Base-by-base conservation (phyloP, 2,888 invertebrate genomes). In the Alsophila aescularia region DNA sequence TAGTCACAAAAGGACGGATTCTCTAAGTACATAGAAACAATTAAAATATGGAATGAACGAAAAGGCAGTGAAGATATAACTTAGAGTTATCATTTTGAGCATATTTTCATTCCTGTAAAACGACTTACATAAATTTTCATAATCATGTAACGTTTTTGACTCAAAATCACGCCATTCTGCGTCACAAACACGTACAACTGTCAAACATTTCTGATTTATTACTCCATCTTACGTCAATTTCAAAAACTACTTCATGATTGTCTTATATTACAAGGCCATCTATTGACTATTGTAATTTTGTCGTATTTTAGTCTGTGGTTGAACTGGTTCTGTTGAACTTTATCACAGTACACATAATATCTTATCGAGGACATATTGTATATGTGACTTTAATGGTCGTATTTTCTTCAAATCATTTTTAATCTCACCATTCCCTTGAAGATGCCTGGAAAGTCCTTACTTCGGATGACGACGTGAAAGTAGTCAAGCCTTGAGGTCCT, bases 361-460 rank as follows among this genome's bases (percentile, higher is more conserved):
- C n/a, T n/a, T n/a, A n/a, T n/a, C n/a, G n/a, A n/a, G n/a, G n/a
- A n/a, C n/a, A n/a, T n/a, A n/a, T n/a, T n/a, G n/a, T n/a, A n/a
- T n/a, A n/a, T n/a, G n/a, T n/a, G n/a, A n/a, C n/a, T n/a, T n/a
- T n/a, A n/a, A n/a, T n/a, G n/a, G n/a, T n/a, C n/a, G n/a, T n/a
- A n/a, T n/a, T n/a, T n/a, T n/a, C n/a, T n/a, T n/a, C n/a, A n/a
- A n/a, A n/a, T 42, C 42, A 21, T 24, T 24, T 52, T 66, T 83
- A 88, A 59, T 90, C 84, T 41, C 86, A 81, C 92, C 92, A 92
- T 57, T 88, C 88, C 56, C 91, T 80, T 0, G 87, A 78, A 1
- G 89, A 80, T 5, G 92, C 90, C 69, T 92, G 92, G 86, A 92
- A 92, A 0, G 92, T 91, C 58, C 92, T 81, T 0, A 92, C 90